Base-by-base conservation (phyloP, 92 coral and sea anemone genomes). In the Galaxea fascicularis region DNA sequence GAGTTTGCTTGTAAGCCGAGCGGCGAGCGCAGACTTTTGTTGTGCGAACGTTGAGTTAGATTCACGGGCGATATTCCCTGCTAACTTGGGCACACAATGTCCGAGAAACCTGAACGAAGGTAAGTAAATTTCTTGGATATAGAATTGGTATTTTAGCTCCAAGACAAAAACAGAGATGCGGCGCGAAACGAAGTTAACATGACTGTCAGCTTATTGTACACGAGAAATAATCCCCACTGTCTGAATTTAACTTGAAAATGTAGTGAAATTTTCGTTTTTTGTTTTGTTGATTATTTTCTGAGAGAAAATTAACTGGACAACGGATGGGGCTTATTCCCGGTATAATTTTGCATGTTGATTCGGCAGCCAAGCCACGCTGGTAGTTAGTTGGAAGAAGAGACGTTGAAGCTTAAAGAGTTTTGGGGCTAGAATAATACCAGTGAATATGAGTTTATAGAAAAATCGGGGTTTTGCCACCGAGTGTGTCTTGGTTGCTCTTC, bases 101-200 rank as follows among this genome's bases (percentile, higher is more conserved):
- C 78, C 31, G 86, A 25, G 20, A 82, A 82, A 44, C 41, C 86
- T 22, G 86, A 82, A 45, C 68, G 86, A 82, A 71, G 86, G 86
- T 82, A 24, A 59, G 77, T 13, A 29, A 68, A 22, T 4, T 17
- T 16, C 12, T 9, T 22, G 22, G 13, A 65, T 0, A n/a, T n/a
- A n/a, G n/a, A n/a, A n/a, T n/a, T n/a, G n/a, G n/a, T n/a, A n/a
- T n/a, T n/a, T n/a, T n/a, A n/a, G n/a, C n/a, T n/a, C n/a, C n/a
- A n/a, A n/a, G n/a, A n/a, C n/a, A n/a, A n/a, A n/a, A n/a, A n/a
- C 44, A 27, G 4, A 17, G 10, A n/a, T 58, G 64, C 41, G 41
- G 6, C 3, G 41, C 41, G 41, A 35, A 35, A 35, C 6, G 2
- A 35, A 35, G 41, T 35, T 35, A 2, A 6, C 41, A 2, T 35